Conservation (phyloP, 2,113 vertebrate genomes). For the Tychaedon coryphoeus region DNA sequence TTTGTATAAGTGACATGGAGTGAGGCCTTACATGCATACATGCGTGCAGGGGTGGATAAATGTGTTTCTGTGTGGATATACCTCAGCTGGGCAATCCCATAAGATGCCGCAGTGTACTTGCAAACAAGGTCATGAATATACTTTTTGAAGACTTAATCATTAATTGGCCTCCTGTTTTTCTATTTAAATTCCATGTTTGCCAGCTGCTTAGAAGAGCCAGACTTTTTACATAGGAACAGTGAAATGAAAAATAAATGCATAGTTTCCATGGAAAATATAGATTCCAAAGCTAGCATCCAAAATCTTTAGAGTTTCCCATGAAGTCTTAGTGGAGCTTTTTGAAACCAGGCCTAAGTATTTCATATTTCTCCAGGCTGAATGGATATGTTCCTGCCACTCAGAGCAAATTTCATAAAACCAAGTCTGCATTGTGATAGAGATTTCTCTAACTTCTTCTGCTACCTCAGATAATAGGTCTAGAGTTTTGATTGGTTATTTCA, state of each 20-base stretch:
- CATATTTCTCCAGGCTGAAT: background rate
- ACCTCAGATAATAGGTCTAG: background rate
- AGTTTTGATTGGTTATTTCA: background rate
- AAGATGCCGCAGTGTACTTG: background rate
- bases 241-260: background rate
- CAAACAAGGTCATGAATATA: background rate
- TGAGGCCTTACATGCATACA: fast-evolving
- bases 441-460: background rate
- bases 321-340: background rate
- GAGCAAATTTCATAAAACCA: background rate
- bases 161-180: background rate
- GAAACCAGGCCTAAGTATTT: background rate
- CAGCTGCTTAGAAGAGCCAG: background rate
- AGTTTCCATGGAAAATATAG: background rate
- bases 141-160: background rate
- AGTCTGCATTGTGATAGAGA: background rate
- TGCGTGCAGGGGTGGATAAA: background rate
- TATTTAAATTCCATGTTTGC: background rate
- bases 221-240: background rate
- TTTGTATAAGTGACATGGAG: background rate
- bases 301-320: background rate
- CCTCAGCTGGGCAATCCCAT: background rate
- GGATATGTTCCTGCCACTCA: background rate
- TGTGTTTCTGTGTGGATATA: background rate
- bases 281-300: background rate